Percentiles rank a stretch among this genome's conserved stretches.
These are phyloP conservation scores for Oligia strigilis DNA, from an alignment of 2,888 invertebrate species.

Conservation along the genomic window DNA sequence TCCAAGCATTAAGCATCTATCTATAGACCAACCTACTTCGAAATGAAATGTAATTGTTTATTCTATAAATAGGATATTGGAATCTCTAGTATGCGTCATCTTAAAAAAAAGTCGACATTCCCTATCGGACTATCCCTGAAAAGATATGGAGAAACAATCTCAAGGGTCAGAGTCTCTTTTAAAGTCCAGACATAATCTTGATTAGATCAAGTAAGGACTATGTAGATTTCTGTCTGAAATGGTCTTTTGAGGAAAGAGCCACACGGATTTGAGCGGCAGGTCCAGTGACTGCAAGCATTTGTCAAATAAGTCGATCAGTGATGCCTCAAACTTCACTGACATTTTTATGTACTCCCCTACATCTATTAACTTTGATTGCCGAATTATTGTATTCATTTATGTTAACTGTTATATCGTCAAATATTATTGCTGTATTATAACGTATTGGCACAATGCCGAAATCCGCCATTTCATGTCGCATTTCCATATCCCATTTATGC, in stretches of 20 bases:
- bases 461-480: conserved; percentile 34
- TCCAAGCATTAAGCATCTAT: background rate
- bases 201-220: too few relatives aligned
- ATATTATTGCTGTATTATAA: conserved; percentile 44
- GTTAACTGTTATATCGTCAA: conserved; percentile 36
- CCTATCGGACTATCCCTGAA: too few relatives aligned
- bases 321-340: background rate
- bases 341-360: background rate
- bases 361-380: conserved; percentile 1
- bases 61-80: too few relatives aligned
- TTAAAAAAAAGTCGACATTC: too few relatives aligned
- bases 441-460: conserved; percentile 54
- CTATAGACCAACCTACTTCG: background rate
- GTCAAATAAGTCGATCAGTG: background rate
- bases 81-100: too few relatives aligned
- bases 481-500: conserved; percentile 45
- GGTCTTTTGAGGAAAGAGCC: background rate
- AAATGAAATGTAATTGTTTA: background rate
- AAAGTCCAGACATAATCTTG: too few relatives aligned
- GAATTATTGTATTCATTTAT: conserved; percentile 37
- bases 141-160: too few relatives aligned
- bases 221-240: background rate
- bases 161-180: too few relatives aligned
- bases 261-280: background rate
- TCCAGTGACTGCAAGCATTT: background rate